Evolutionary conservation across 2,888 invertebrate genomes (phyloP).

Genomic region (Xylota sylvarum): DNA sequence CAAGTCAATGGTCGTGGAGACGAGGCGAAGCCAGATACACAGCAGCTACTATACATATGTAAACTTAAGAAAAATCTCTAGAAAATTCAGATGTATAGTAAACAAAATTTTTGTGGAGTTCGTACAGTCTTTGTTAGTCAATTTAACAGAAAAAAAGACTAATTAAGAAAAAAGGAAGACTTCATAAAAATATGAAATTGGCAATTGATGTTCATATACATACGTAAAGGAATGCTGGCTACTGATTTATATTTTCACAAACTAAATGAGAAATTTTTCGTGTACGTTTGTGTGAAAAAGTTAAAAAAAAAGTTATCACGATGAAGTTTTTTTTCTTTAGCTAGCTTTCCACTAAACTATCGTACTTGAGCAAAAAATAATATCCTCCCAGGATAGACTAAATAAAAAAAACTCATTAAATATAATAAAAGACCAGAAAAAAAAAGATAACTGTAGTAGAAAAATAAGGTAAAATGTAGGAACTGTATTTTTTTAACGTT

Average conservation of each 20-base stretch:
- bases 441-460: conserved; percentile 45
- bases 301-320: background rate
- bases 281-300: background rate
- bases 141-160: background rate
- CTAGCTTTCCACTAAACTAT: conserved; percentile 19
- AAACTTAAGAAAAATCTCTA: conserved; percentile 79
- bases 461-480: conserved; percentile 56
- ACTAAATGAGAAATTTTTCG: background rate
- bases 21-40: conserved; percentile 97
- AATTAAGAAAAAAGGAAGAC: background rate
- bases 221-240: conserved; percentile 12
- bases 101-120: conserved; percentile 14
- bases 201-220: conserved; percentile 9
- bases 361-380: conserved; percentile 3
- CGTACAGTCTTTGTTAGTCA: background rate
- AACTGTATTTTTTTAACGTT: conserved; percentile 64
- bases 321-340: background rate
- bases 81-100: conserved; percentile 53
- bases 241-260: background rate
- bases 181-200: background rate
- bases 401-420: background rate
- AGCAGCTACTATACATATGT: conserved; percentile 98
- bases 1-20: conserved; percentile 96
- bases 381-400: background rate
- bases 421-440: conserved; percentile 42